These are phyloP conservation scores for Amitus sp. DNA, from an alignment of 2,888 invertebrate genomes.

Conservation along the genomic window DNA sequence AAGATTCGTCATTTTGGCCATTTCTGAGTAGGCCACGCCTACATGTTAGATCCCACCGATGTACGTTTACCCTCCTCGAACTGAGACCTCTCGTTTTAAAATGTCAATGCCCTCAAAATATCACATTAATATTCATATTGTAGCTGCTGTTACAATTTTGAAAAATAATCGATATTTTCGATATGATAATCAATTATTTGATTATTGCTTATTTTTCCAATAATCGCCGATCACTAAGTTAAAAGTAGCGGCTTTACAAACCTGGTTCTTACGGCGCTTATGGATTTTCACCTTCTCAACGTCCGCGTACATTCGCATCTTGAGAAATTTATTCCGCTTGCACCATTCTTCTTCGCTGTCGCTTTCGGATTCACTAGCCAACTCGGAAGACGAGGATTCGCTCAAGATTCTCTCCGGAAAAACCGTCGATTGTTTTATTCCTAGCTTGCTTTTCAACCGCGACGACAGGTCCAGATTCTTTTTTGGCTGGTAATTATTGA, in stretches of 20 bases:
- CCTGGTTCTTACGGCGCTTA: conserved; percentile 53
- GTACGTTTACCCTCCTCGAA: too few species aligned
- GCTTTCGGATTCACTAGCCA: conserved; percentile 56
- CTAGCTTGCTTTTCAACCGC: conserved; percentile 55
- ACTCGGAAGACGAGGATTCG: conserved; percentile 12
- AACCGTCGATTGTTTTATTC: conserved; percentile 32
- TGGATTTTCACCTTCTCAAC: conserved; percentile 78
- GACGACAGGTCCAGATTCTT: conserved; percentile 52
- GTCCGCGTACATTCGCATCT: conserved; percentile 91
- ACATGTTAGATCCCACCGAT: too few species aligned
- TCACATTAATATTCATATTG: too few species aligned
- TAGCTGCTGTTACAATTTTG: too few species aligned
- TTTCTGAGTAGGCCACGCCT: too few species aligned
- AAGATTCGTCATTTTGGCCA: too few species aligned
- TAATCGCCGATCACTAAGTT: too few species aligned
- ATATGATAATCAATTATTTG: too few species aligned
- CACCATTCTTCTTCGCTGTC: conserved; percentile 70
- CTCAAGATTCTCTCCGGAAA: not conserved
- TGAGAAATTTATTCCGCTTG: conserved; percentile 73
- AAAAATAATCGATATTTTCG: too few species aligned
- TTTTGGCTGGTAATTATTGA: conserved; percentile 49
- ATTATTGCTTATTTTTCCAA: too few species aligned
- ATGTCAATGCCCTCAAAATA: too few species aligned
- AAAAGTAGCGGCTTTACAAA: conserved; percentile 16
- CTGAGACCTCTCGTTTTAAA: too few species aligned